phyloP scores from a whole-genome alignment of 2,888 invertebrate species.

The Mantis religiosa region DNA sequence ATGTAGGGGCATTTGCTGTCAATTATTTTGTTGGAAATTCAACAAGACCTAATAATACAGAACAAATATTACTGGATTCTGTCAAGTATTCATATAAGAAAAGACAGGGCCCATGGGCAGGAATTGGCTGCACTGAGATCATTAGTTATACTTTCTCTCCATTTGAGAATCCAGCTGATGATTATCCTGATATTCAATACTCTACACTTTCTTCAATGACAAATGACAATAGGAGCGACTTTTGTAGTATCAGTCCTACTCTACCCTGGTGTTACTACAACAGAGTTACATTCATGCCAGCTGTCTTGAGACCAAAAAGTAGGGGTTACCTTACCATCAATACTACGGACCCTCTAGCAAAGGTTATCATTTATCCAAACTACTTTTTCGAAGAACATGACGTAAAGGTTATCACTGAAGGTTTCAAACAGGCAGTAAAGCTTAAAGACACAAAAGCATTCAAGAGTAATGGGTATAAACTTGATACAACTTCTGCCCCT shows the following conservation, averaged over 20 bases:
- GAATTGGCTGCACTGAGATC: conserved; percentile 59
- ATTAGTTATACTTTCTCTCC: conserved; percentile 54
- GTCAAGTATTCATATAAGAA: neutral
- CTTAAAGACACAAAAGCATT: conserved; percentile 59
- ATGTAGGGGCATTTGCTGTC: conserved; percentile 78
- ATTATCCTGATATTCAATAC: conserved; percentile 47
- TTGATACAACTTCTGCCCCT: conserved; percentile 55
- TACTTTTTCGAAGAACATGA: conserved; percentile 38
- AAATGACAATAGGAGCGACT: neutral
- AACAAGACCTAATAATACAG: conserved; percentile 74
- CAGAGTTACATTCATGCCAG: neutral
- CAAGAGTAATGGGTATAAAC: conserved; percentile 51
- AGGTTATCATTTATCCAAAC: conserved; percentile 48
- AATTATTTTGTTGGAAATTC: conserved; percentile 76
- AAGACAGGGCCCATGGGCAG: neutral
- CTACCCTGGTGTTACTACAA: neutral
- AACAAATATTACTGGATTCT: conserved; percentile 53
- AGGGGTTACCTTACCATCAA: conserved; percentile 37
- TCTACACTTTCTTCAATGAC: neutral
- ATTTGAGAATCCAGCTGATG: neutral
- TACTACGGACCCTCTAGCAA: conserved; percentile 38
- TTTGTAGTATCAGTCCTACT: no score
- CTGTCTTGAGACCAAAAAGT: conserved; percentile 33
- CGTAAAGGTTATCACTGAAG: conserved; percentile 52
- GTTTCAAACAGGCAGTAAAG: conserved; percentile 43